These are phyloP conservation scores for Nephrotoma appendiculata DNA, from an alignment of 2,888 invertebrate genomes.

Conservation along the genomic window DNA sequence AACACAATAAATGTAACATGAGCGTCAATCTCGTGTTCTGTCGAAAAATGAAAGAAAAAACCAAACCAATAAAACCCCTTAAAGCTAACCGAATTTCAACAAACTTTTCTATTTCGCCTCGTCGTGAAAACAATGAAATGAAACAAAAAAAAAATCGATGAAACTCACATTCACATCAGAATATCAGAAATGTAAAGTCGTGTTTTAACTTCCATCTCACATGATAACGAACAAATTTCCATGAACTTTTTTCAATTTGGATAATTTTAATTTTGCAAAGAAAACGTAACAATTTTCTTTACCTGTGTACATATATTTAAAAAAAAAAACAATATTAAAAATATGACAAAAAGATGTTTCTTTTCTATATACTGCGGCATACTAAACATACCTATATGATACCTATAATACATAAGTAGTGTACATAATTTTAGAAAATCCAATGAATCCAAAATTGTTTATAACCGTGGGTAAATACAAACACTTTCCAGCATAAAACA, in stretches of 20 bases:
- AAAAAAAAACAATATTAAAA: background rate
- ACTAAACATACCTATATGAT: background rate
- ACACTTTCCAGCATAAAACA: background rate
- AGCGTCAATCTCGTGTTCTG: background rate
- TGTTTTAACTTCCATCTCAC: background rate
- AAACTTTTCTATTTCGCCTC: background rate
- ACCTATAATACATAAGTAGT: background rate
- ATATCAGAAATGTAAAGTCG: background rate
- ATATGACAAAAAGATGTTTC: background rate
- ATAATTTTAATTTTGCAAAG: background rate
- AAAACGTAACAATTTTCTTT: background rate
- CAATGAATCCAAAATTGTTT: background rate
- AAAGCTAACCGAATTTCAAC: background rate
- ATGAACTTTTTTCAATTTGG: background rate
- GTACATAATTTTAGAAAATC: background rate
- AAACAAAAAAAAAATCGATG: background rate
- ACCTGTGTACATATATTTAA: background rate
- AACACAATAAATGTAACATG: background rate
- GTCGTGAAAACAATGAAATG: background rate
- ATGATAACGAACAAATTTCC: background rate
- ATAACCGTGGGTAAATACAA: background rate
- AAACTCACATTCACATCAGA: background rate
- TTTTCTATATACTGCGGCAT: background rate
- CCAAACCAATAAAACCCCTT: background rate
- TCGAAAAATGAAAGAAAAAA: background rate